phyloP scores from a whole-genome alignment of 2,888 invertebrate species.

The Lysandra bellargus region DNA sequence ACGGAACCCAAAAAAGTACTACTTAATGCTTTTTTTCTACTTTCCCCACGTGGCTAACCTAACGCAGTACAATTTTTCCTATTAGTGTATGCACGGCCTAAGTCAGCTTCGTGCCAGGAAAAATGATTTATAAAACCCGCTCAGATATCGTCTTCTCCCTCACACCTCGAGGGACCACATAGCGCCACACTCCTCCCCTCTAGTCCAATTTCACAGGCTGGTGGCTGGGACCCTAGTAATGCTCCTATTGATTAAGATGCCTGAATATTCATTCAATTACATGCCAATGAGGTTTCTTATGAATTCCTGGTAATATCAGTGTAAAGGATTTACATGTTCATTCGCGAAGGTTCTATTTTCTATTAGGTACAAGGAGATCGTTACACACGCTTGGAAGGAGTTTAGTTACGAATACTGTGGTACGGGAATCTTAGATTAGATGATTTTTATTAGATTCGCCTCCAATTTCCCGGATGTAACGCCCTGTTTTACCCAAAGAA shows the following conservation, averaged over 20 bases:
- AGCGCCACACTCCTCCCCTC: slow-evolving; percentile 55
- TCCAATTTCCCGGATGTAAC: no score
- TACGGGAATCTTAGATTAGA: no score
- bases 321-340: slow-evolving; percentile 37
- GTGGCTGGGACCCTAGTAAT: slow-evolving; percentile 69
- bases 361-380: background rate
- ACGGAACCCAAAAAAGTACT: no score
- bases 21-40: background rate
- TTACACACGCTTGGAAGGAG: no score
- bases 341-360: slow-evolving; percentile 12
- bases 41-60: background rate
- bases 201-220: slow-evolving; percentile 78
- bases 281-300: slow-evolving; percentile 64
- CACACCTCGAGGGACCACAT: slow-evolving; percentile 42
- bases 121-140: slow-evolving; percentile 78
- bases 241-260: slow-evolving; percentile 77
- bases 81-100: slow-evolving; percentile 54
- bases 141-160: slow-evolving; percentile 51
- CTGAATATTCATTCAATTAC: slow-evolving; percentile 80
- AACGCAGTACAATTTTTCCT: slow-evolving; percentile 35
- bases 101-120: slow-evolving; percentile 67
- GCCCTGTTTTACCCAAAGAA: no score
- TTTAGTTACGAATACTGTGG: no score
- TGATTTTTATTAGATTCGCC: no score
- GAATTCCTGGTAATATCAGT: slow-evolving; percentile 49